Evolutionary conservation across 2,888 invertebrate species (phyloP), one percentile per base, ranked within the genome.

Genomic region (Crepidodera aurea): DNA sequence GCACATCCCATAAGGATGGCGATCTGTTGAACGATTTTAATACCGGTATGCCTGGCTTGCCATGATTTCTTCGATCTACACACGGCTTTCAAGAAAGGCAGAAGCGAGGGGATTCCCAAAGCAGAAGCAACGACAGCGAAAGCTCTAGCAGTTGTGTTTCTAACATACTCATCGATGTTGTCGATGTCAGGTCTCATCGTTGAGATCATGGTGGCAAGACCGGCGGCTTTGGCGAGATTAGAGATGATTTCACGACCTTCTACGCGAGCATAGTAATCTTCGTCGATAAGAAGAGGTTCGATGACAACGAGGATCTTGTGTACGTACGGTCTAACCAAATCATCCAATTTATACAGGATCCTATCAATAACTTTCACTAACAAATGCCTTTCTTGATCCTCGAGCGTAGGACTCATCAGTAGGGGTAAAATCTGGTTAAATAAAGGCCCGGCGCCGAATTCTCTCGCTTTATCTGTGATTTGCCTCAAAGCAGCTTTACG

Each of bases 51-150:
- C 12, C 92, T 84, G 1, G 92, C 99, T 83, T 99, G 99, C 99
- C 99, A 99, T 0, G 97, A 98, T 81, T 99, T 99, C 84, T 99
- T 99, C 70, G 97, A 97, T 73, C 96, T 90, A 80, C 99, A 99
- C 1, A 99, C 99, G 54, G 99, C 98, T 82, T 98, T 99, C 72
- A 99, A 86, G 82, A 99, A 99, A 0, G 99, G 99, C 69, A 99
- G 82, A 5, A 99, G 84, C 0, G 98, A 97, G 5, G 99, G 99
- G 72, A 99, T 99, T 71, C 97, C 99, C 65, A 99, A 85, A 58
- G 99, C 98, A 1, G 98, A 99, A 1, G 99, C 99, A 0, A 99
- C 99, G 1, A 99, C 99, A n/a, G 99, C 99, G 82, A 99, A 99
- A 0, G 99, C 99, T 75, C 99, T 87, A 3, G 99, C 99, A 0